Evolutionary conservation across 2,888 invertebrate genomes (phyloP).

Genomic region (Temnothorax rugatulus): DNA sequence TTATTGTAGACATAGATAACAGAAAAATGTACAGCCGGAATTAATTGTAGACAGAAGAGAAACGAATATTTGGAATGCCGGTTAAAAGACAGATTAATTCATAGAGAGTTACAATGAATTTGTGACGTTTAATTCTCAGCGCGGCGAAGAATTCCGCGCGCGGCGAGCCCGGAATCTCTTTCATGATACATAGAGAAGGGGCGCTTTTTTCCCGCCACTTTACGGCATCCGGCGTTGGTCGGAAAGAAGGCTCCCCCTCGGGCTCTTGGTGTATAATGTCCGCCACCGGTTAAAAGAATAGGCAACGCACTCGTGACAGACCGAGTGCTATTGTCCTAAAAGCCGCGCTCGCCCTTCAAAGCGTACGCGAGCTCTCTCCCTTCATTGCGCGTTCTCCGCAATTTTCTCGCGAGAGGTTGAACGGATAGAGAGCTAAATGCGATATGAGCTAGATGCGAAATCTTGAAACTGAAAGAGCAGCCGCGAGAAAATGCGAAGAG

Average conservation of each 20-base stretch:
- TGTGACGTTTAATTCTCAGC: conserved; percentile 42
- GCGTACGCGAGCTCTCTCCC: conserved; percentile 38
- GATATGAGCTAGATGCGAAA: conserved; percentile 51
- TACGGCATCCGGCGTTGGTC: conserved; percentile 68
- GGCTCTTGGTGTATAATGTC: conserved; percentile 69
- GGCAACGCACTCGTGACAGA: conserved; percentile 72
- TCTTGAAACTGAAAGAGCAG: conserved; percentile 67
- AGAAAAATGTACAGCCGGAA: neutral
- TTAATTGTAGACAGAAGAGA: conserved; percentile 4
- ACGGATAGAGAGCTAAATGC: conserved; percentile 37
- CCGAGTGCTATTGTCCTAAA: conserved; percentile 78
- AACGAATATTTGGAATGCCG: conserved; percentile 19
- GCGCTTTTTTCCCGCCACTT: conserved; percentile 61
- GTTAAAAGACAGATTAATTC: conserved; percentile 30
- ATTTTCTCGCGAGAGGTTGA: conserved; percentile 46
- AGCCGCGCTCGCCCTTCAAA: conserved; percentile 69
- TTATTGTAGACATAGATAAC: neutral
- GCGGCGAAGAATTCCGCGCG: conserved; percentile 16
- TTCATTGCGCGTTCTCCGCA: conserved; percentile 63
- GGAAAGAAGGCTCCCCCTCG: conserved; percentile 65
- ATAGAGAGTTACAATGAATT: conserved; percentile 37
- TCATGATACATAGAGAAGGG: conserved; percentile 49
- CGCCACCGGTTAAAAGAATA: conserved; percentile 75
- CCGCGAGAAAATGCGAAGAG: conserved; percentile 63
- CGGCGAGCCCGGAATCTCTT: conserved; percentile 52